These are phyloP conservation scores for Crepidodera aurea DNA, from an alignment of 2,888 invertebrate genomes.

Conservation along the genomic window DNA sequence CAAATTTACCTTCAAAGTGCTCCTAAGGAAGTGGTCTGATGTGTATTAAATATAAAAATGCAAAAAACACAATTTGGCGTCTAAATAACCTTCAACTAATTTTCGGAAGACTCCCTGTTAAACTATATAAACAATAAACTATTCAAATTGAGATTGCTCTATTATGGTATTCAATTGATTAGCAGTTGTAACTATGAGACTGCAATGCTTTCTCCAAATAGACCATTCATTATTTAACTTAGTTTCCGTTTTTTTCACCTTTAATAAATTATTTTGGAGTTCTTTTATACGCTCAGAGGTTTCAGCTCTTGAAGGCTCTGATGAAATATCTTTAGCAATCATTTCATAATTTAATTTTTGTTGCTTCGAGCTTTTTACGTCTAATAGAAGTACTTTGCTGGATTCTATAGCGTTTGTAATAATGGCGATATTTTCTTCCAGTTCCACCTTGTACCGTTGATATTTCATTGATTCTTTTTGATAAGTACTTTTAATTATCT, in stretches of 20 bases:
- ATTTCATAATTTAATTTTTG: conserved; percentile 93
- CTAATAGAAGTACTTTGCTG: conserved; percentile 79
- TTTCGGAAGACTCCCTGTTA: too few relatives aligned
- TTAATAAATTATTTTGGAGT: conserved; percentile 22
- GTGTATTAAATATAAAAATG: too few relatives aligned
- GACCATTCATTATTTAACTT: conserved; percentile 30
- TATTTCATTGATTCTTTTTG: conserved; percentile 83
- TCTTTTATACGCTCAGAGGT: conserved; percentile 65
- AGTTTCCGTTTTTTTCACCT: conserved; percentile 15
- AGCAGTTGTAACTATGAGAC: conserved; percentile 32
- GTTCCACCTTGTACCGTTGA: conserved; percentile 75
- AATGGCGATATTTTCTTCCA: conserved; percentile 79
- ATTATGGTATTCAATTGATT: conserved; percentile 18
- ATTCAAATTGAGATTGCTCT: neutral
- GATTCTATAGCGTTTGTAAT: conserved; percentile 82
- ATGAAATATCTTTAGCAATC: conserved; percentile 86
- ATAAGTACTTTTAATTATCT: conserved; percentile 81
- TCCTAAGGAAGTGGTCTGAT: too few relatives aligned
- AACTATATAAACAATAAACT: too few relatives aligned
- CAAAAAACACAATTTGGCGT: too few relatives aligned
- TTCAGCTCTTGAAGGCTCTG: conserved; percentile 87
- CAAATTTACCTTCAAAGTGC: too few relatives aligned
- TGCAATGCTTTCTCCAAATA: conserved; percentile 29
- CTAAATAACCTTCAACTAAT: too few relatives aligned
- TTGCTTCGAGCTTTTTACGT: conserved; percentile 85